These are phyloP conservation scores for Antidorcas marsupialis DNA, from an alignment of 2,113 vertebrate species.

Conservation along the genomic window DNA sequence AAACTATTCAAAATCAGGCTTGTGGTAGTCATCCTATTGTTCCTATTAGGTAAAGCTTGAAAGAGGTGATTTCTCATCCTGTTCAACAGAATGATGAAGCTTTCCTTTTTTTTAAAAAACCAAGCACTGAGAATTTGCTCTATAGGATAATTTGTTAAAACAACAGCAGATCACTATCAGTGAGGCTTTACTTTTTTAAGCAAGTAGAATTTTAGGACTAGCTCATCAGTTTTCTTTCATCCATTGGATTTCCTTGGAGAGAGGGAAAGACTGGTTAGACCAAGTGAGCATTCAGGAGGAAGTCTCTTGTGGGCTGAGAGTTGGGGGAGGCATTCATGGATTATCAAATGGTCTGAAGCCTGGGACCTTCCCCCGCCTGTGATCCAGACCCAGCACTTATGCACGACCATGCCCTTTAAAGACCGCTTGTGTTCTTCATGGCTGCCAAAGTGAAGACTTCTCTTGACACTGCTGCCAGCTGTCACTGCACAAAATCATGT, in stretches of 20 bases:
- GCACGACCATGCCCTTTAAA: not conserved
- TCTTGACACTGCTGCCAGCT: not conserved
- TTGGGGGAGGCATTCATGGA: not conserved
- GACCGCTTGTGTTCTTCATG: not conserved
- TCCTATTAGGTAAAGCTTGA: conserved; percentile 30
- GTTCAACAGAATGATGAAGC: not conserved
- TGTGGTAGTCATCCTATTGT: conserved; percentile 81
- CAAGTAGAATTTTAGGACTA: not conserved
- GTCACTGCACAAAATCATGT: not conserved
- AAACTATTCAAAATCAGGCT: conserved; percentile 90
- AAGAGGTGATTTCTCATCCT: not conserved
- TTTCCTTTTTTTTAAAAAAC: not conserved
- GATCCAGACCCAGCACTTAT: not conserved
- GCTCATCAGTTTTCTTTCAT: conserved; percentile 18
- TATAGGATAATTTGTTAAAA: conserved; percentile 6
- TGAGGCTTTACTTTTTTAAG: not conserved
- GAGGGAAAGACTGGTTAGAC: not conserved
- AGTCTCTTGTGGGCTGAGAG: not conserved
- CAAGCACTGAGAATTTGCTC: not conserved
- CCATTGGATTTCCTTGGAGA: not conserved
- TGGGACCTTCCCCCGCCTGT: not conserved
- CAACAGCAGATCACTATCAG: not conserved
- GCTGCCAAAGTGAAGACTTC: not conserved
- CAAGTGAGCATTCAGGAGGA: not conserved
- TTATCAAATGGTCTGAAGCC: not conserved